A percentile compares a stretch with the other conserved stretches of the same genome.
Evolutionary conservation across 2,113 vertebrate genomes (phyloP).

Genomic region (Promerops cafer): DNA sequence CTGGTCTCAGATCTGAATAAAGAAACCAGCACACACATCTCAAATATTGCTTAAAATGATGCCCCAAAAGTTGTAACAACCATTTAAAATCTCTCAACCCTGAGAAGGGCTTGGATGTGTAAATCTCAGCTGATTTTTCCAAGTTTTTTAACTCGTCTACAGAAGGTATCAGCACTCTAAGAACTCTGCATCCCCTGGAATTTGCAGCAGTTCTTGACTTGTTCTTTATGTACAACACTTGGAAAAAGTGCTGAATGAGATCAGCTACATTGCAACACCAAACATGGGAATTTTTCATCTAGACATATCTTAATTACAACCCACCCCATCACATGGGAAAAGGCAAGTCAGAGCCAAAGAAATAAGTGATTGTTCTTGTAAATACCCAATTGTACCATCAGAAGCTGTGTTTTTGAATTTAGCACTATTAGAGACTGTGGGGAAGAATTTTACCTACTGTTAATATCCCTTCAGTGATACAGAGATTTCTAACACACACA

Average conservation of each 20-base stretch:
- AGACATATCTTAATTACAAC: slow-evolving; percentile 26
- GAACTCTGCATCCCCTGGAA: background rate
- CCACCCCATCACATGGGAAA: slow-evolving; percentile 50
- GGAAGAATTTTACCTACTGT: background rate
- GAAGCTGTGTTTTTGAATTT: background rate
- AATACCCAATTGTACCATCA: slow-evolving; percentile 4
- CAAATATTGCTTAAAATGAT: background rate
- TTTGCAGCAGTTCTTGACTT: background rate
- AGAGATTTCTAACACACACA: background rate
- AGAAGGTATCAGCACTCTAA: background rate
- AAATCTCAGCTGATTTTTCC: background rate
- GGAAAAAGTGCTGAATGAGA: slow-evolving; percentile 15
- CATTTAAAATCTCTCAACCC: background rate
- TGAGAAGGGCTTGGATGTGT: background rate
- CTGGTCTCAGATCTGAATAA: background rate
- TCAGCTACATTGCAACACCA: slow-evolving; percentile 25
- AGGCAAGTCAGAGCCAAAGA: slow-evolving; percentile 36
- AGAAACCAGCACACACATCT: background rate
- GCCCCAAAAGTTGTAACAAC: background rate
- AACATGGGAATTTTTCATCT: slow-evolving; percentile 35
- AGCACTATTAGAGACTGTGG: background rate
- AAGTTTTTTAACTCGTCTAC: background rate
- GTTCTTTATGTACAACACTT: background rate
- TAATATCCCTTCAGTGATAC: background rate
- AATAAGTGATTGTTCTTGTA: slow-evolving; percentile 27